Percentiles rank a stretch among this genome's conserved stretches.
Evolutionary conservation across 2,113 vertebrate genomes (phyloP).

Genomic region (Ophiodon elongatus): DNA sequence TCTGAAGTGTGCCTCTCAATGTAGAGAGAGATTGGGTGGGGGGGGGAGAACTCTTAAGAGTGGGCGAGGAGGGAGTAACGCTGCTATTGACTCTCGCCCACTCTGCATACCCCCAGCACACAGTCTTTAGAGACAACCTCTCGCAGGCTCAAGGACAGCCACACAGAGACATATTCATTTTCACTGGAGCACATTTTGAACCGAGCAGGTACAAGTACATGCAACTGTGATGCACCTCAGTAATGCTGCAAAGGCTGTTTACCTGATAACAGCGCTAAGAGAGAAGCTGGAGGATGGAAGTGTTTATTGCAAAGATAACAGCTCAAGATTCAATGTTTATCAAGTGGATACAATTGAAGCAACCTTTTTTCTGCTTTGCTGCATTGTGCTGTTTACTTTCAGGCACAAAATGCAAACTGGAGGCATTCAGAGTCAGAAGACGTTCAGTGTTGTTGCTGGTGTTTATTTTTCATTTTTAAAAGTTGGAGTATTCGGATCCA

Average conservation of each 20-base stretch:
- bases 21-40: constrained; percentile 36
- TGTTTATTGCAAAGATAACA: constrained; percentile 26
- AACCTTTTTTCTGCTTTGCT: not conserved
- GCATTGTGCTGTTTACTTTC: not conserved
- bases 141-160: constrained; percentile 56
- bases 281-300: constrained; percentile 7
- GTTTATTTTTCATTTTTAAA: not conserved
- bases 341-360: constrained; percentile 19
- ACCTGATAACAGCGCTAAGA: constrained; percentile 4
- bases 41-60: constrained; percentile 14
- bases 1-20: constrained; percentile 68
- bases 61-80: constrained; percentile 31
- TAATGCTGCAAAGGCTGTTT: constrained; percentile 24
- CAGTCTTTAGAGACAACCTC: constrained; percentile 54
- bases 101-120: constrained; percentile 43
- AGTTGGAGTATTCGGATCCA: not conserved
- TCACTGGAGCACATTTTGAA: constrained; percentile 27
- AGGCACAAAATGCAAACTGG: not conserved
- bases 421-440: not conserved
- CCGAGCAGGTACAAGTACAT: not conserved
- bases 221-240: constrained; percentile 7
- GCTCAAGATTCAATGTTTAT: constrained; percentile 26
- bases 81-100: constrained; percentile 66
- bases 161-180: constrained; percentile 37
- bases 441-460: not conserved